Evolutionary conservation across 2,113 vertebrate genomes (phyloP), one percentile per base, ranked within the genome.

Genomic region (Vulpes vulpes): DNA sequence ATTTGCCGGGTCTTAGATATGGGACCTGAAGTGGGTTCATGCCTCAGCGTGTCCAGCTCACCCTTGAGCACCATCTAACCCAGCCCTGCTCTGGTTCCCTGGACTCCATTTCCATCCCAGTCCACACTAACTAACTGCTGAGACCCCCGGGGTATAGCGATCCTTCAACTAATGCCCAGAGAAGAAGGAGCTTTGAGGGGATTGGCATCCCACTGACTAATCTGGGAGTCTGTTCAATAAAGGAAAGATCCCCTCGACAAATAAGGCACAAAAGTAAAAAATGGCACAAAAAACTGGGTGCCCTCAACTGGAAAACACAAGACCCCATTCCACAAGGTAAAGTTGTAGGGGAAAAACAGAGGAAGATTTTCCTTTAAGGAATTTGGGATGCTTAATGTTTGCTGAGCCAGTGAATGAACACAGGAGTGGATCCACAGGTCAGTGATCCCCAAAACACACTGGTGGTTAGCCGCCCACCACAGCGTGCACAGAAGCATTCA

Each of bases 141-240:
- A 11, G 55, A 49, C 51, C 2, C 5, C 30, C 55, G 27, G 9
- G 25, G 25, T 69, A 43, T 8, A 71, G 53, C 35, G 27, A 83
- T 20, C 8, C 27, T 22, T 27, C 19, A 0, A 9, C 2, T 8
- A 49, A 5, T 19, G 15, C n/a, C 59, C 10, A 2, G n/a, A 49
- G 62, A 69, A 49, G 59, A 30, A 43, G 43, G 3, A 23, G 25
- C 89, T 2, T 11, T 32, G 27, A 14, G 67, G 23, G 3, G 3
- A 1, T 0, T 15, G 60, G 14, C 22, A 23, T 14, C 25, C 25
- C 23, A 4, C 20, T 2, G 0, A 22, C 51, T 74, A 2, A 8
- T 20, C 53, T 6, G 0, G 6, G 27, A 80, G 20, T 64, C 43
- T 80, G 3, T 43, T 64, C 25, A 11, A 23, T 3, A 35, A 87